These are phyloP conservation scores for Emydura subglobosa DNA, from an alignment of 2,113 vertebrate species.

Conservation along the genomic window DNA sequence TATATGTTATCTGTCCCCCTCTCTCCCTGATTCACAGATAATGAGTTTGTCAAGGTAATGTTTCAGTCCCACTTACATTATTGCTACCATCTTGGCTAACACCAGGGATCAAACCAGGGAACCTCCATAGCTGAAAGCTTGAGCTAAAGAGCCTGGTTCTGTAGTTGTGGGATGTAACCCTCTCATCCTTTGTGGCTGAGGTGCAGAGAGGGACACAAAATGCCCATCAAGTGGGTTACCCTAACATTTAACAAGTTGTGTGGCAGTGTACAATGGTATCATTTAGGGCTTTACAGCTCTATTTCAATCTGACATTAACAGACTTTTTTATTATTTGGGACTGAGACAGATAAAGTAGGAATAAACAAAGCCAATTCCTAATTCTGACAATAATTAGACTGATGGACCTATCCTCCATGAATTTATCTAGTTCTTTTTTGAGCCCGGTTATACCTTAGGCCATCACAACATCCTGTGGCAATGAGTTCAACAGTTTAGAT, in stretches of 20 bases:
- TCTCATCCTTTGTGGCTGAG: not conserved
- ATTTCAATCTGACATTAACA: not conserved
- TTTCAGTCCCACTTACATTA: not conserved
- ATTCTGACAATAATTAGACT: too few relatives aligned
- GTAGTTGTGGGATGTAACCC: not conserved
- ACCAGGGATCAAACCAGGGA: not conserved
- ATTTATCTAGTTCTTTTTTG: too few relatives aligned
- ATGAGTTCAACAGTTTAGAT: too few relatives aligned
- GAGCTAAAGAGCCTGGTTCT: not conserved
- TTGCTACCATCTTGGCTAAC: not conserved
- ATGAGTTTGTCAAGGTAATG: not conserved
- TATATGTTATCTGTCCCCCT: not conserved
- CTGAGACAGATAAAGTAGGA: too few relatives aligned
- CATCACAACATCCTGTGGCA: too few relatives aligned
- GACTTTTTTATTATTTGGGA: too few relatives aligned
- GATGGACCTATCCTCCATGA: too few relatives aligned
- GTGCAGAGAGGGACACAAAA: not conserved
- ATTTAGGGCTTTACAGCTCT: not conserved
- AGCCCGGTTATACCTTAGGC: too few relatives aligned
- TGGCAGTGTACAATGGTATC: not conserved
- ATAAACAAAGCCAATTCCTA: too few relatives aligned
- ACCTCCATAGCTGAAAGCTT: not conserved
- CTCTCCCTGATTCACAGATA: not conserved
- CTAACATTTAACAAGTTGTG: not conserved
- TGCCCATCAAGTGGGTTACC: not conserved